A percentile compares a stretch with the other conserved stretches of the same genome.
phyloP scores from a whole-genome alignment of 2,888 invertebrate genomes.

The Polymixis flavicincta region DNA sequence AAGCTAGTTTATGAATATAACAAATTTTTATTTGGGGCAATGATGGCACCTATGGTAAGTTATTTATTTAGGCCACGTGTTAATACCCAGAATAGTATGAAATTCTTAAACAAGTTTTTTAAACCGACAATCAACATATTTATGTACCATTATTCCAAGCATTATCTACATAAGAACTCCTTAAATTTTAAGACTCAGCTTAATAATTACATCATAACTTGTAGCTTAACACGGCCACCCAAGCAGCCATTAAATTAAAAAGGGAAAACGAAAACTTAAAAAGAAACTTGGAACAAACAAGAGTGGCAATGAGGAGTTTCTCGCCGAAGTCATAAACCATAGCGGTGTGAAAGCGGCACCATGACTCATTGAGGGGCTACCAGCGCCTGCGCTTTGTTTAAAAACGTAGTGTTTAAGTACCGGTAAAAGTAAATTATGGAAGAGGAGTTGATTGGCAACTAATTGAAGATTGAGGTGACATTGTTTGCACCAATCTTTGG shows the following conservation, averaged over 20 bases:
- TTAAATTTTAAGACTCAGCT: constrained; percentile 10
- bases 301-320: constrained; percentile 56
- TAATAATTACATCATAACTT: constrained; percentile 1
- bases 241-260: constrained; percentile 38
- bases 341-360: constrained; percentile 60
- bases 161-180: constrained; percentile 23
- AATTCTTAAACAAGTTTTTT: constrained; percentile 9
- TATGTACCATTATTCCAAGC: not conserved
- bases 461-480: not conserved
- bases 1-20: constrained; percentile 3
- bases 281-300: constrained; percentile 57
- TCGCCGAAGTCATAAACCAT: constrained; percentile 58
- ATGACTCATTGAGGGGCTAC: constrained; percentile 47
- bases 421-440: constrained; percentile 12
- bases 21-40: not conserved
- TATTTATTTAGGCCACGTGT: not conserved
- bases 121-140: not conserved
- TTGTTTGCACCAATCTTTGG: not conserved
- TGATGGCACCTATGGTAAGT: not conserved
- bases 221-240: constrained; percentile 26
- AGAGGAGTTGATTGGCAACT: not conserved
- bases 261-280: constrained; percentile 48
- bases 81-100: constrained; percentile 16
- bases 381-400: constrained; percentile 39
- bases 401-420: constrained; percentile 22